A percentile compares a stretch with the other conserved stretches of the same genome.
Evolutionary conservation across 2,797 vertebrate species (phyloP).

Genomic region (Megaceryle alcyon): DNA sequence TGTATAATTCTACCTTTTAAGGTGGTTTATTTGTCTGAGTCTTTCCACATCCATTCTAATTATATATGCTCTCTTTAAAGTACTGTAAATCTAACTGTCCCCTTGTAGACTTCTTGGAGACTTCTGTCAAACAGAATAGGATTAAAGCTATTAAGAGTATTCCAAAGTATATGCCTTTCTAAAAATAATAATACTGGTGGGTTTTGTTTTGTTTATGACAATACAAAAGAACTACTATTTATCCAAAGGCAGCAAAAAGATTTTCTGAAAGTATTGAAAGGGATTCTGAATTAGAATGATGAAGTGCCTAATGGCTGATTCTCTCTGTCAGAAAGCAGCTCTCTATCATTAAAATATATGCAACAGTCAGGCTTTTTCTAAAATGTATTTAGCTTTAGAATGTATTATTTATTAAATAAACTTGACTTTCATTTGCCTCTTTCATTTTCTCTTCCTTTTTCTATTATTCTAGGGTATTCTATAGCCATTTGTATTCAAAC

Average conservation of each 20-base stretch:
- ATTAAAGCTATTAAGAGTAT: conserved; percentile 17
- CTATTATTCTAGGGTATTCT: neutral
- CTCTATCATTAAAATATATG: conserved; percentile 25
- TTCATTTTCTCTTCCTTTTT: neutral
- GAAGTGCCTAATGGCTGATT: neutral
- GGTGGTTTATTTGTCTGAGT: neutral
- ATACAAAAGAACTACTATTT: conserved; percentile 28
- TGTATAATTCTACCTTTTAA: neutral
- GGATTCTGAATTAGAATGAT: neutral
- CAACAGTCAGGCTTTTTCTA: neutral
- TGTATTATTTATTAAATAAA: conserved; percentile 38
- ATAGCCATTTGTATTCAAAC: neutral
- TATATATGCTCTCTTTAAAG: neutral
- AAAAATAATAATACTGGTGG: neutral
- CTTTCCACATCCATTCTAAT: neutral
- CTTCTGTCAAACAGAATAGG: neutral
- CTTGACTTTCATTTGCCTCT: conserved; percentile 20
- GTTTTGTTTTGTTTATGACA: conserved; percentile 20
- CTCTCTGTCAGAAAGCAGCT: neutral
- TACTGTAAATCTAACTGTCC: neutral
- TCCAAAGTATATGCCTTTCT: neutral
- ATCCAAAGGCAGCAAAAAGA: neutral
- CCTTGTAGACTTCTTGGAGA: neutral
- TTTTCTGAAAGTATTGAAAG: neutral
- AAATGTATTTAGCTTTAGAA: conserved; percentile 5